phyloP scores from a whole-genome alignment of 2,113 vertebrate genomes.

The Azemiops feae region DNA sequence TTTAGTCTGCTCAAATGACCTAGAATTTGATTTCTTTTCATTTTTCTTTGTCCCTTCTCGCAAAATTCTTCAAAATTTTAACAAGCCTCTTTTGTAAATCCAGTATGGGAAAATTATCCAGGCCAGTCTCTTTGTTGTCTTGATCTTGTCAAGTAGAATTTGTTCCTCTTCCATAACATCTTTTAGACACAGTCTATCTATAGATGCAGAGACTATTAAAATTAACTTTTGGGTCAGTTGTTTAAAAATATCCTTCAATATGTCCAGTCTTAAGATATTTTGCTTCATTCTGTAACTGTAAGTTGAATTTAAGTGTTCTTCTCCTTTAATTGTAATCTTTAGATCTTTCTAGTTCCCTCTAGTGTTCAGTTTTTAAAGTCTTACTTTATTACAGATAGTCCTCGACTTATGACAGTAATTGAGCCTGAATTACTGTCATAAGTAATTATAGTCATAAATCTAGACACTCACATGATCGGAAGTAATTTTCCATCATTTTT shows the following conservation, averaged over 20 bases:
- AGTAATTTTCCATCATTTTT: not conserved
- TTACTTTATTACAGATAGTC: not conserved
- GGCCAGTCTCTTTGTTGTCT: too few relatives aligned
- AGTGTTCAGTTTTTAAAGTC: not conserved
- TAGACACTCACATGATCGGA: not conserved
- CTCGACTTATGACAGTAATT: not conserved
- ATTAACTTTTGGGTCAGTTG: not conserved
- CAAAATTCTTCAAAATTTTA: too few relatives aligned
- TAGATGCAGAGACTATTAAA: not conserved
- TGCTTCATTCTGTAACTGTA: not conserved
- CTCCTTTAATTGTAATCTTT: not conserved
- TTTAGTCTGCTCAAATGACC: not conserved
- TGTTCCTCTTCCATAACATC: not conserved
- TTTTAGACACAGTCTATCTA: not conserved
- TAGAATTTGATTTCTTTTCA: not conserved
- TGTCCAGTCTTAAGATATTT: not conserved
- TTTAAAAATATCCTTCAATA: not conserved
- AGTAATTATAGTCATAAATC: not conserved
- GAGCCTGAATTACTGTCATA: not conserved
- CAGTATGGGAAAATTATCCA: too few relatives aligned
- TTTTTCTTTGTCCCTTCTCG: too few relatives aligned
- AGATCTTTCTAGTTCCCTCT: not conserved
- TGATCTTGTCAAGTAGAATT: not conserved
- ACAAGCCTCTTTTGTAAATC: too few relatives aligned
- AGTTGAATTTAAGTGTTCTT: not conserved